Conservation (phyloP, 1,140 invertebrate genomes). For the Apis florea region DNA sequence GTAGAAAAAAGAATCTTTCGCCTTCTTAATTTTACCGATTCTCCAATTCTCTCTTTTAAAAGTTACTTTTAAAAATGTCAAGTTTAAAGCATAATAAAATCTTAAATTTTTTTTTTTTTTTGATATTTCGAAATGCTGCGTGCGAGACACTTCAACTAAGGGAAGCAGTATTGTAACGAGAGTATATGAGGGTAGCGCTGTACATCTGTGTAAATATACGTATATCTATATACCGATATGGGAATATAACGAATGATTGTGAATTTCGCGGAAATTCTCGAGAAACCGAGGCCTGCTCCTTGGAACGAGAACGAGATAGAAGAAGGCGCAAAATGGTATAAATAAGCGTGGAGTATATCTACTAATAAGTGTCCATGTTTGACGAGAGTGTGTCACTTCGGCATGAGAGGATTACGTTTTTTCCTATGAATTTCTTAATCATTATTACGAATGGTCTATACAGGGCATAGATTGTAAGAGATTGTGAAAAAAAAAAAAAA, state of each 20-base stretch:
- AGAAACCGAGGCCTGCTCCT: background rate
- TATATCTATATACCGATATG: conserved; percentile 50
- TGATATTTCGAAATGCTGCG: background rate
- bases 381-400: conserved; percentile 30
- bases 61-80: too few relatives aligned
- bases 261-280: conserved; percentile 56
- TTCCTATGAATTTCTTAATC: conserved; percentile 76
- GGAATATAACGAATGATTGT: conserved; percentile 28
- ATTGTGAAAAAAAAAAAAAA: background rate
- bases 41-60: too few relatives aligned
- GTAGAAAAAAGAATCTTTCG: too few relatives aligned
- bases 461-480: conserved; percentile 79
- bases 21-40: too few relatives aligned
- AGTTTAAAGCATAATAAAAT: too few relatives aligned
- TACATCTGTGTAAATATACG: conserved; percentile 71
- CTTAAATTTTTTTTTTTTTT: too few relatives aligned
- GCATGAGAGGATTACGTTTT: conserved; percentile 58
- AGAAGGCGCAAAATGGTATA: background rate
- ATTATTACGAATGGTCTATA: conserved; percentile 78
- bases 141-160: conserved; percentile 24
- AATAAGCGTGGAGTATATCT: background rate
- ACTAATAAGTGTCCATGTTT: background rate
- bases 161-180: conserved; percentile 56
- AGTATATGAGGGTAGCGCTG: conserved; percentile 23
- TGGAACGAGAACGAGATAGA: background rate